These are phyloP conservation scores for Lontra canadensis DNA, from an alignment of 2,113 vertebrate genomes.

Conservation along the genomic window DNA sequence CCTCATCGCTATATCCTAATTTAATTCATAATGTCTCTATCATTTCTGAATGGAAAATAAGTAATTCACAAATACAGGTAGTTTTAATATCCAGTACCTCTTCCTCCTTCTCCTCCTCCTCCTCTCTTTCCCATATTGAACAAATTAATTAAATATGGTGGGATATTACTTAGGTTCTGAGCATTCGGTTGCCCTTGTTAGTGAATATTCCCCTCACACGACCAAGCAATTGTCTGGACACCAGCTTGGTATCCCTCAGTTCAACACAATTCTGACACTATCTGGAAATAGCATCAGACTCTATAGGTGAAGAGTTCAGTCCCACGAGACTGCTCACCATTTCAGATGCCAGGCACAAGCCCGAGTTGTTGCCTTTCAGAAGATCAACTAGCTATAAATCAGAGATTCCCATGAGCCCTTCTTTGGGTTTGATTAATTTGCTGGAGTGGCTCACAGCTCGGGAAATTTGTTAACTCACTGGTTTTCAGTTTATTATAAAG, in stretches of 20 bases:
- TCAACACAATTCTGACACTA: not conserved
- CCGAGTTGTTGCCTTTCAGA: not conserved
- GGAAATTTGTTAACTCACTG: not conserved
- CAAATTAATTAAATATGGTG: not conserved
- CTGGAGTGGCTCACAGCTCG: not conserved
- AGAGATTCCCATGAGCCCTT: not conserved
- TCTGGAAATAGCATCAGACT: not conserved
- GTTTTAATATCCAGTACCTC: not conserved
- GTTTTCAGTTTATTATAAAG: not conserved
- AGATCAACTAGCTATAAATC: not conserved
- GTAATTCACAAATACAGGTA: not conserved
- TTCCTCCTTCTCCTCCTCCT: no score
- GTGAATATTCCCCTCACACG: rapidly evolving
- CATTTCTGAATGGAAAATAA: not conserved
- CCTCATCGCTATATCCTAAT: not conserved
- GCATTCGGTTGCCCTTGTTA: not conserved
- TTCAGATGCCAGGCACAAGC: not conserved
- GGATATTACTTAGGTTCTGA: not conserved
- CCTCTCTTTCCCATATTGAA: not conserved
- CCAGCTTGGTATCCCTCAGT: not conserved
- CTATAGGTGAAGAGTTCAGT: not conserved
- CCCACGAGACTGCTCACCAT: not conserved
- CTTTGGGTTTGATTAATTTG: not conserved
- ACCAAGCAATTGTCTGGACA: not conserved
- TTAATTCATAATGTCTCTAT: not conserved